Evolutionary conservation across 2,113 vertebrate species (phyloP), one percentile per base, ranked within the genome.

Genomic region (Anser cygnoides): DNA sequence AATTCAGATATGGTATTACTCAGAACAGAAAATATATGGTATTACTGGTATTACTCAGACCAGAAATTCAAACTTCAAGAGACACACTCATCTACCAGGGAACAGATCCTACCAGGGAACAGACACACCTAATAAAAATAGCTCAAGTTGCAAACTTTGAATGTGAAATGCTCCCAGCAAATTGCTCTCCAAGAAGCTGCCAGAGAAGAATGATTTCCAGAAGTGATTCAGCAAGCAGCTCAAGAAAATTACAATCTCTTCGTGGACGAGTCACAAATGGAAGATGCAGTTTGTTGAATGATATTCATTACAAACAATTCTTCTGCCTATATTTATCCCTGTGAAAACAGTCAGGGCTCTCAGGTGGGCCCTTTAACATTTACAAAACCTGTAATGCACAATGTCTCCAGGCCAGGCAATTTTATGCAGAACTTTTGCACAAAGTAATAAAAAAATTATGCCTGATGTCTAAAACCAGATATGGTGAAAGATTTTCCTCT

Each of bases 141-240:
- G 44, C 80, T 84, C 70, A 92, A 78, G 58, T 79, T 92, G 58
- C 77, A 93, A 93, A 92, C n/a, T 93, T 96, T 82, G 77, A 89
- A 92, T 87, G 46, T 59, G 21, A 96, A 96, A 94, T 76, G 37
- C 44, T 91, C 50, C 31, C 80, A 89, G 62, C 17, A 94, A 89
- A 92, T 92, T 87, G 37, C 58, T 82, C 80, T 92, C 58, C 44
- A 84, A 76, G 58, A 95, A 58, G 66, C 66, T 84, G 50, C 77
- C 79, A 81, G 81, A 82, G 80, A 93, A 94, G 49, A 96, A 87
- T 62, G 39, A 93, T 94, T 91, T 89, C 88, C 92, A 93, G 66
- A 92, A 95, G 62, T 70, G 70, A 95, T 93, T 96, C 89, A 87
- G 80, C 83, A 87, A 90, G 85, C 61, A 89, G 77, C 54, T 91